phyloP scores from a whole-genome alignment of 1,140 invertebrate genomes.

The Phortica variegata region DNA sequence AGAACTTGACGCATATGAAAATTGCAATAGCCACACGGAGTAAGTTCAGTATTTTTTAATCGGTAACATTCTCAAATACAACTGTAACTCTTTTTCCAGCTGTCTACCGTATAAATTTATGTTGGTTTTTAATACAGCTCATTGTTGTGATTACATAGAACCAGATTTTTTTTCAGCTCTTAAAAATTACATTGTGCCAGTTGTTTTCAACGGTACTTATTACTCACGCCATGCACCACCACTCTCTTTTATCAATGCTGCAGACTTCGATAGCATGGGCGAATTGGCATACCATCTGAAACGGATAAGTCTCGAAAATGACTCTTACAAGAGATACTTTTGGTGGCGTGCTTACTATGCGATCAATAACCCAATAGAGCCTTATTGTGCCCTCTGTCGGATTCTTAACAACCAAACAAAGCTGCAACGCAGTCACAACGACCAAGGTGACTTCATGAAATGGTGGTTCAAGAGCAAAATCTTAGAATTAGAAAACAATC shows the following conservation, averaged over 20 bases:
- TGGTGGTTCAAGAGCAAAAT: constrained; percentile 12
- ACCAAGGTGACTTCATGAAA: background rate
- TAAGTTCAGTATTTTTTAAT: background rate
- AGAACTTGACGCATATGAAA: constrained; percentile 9
- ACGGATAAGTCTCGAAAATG: background rate
- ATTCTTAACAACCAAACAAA: background rate
- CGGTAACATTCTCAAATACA: background rate
- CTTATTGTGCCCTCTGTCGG: constrained; percentile 27
- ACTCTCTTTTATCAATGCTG: constrained; percentile 16
- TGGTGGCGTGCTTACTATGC: constrained; percentile 28
- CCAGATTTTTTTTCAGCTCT: constrained; percentile 24
- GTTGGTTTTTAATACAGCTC: constrained; percentile 28
- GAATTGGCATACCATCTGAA: constrained; percentile 12
- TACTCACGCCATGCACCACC: constrained; percentile 18
- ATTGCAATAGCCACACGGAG: constrained; percentile 6
- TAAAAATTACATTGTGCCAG: constrained; percentile 22
- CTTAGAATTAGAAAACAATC: constrained; percentile 41
- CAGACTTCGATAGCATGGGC: constrained; percentile 15
- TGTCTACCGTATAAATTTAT: constrained; percentile 29
- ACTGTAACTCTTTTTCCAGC: constrained; percentile 1
- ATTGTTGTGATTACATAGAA: constrained; percentile 28
- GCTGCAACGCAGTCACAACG: background rate
- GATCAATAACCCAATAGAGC: constrained; percentile 7
- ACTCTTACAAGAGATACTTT: constrained; percentile 22
- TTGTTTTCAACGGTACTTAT: constrained; percentile 25